phyloP scores from a whole-genome alignment of 2,113 vertebrate species.

The Penelope pileata region DNA sequence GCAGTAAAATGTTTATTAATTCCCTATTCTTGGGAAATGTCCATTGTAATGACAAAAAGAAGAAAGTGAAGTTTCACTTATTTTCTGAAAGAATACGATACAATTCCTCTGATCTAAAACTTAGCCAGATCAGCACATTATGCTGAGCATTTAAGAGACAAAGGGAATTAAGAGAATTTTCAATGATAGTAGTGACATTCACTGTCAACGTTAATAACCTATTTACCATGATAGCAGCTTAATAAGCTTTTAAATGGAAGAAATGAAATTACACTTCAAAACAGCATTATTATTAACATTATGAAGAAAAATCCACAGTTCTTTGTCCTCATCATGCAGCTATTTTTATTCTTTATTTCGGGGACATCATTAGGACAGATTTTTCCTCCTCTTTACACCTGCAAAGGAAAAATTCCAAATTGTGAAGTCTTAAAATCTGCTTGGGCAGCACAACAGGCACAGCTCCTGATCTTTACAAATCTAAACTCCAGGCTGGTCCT shows the following conservation, averaged over 20 bases:
- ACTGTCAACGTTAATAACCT: constrained; percentile 56
- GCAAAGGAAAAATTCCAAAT: not conserved
- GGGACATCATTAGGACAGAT: not conserved
- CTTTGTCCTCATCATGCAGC: constrained; percentile 29
- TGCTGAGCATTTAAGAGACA: constrained; percentile 26
- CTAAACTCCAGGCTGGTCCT: not conserved
- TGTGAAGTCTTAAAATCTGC: not conserved
- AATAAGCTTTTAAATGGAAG: constrained; percentile 50
- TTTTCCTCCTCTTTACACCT: not conserved
- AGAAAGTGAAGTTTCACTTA: not conserved
- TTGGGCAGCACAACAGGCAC: not conserved
- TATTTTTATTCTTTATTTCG: constrained; percentile 33
- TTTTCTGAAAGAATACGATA: not conserved
- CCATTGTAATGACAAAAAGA: not conserved
- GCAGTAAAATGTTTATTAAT: constrained; percentile 26
- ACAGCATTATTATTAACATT: constrained; percentile 46
- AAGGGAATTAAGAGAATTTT: constrained; percentile 40
- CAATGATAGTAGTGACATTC: constrained; percentile 28
- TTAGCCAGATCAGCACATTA: not conserved
- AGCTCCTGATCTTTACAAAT: not conserved
- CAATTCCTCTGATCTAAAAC: not conserved
- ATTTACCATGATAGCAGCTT: constrained; percentile 54
- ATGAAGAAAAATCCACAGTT: constrained; percentile 29
- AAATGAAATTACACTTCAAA: constrained; percentile 39
- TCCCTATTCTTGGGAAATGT: constrained; percentile 3